phyloP scores from a whole-genome alignment of 2,797 vertebrate genomes.

The Sebastes miniatus region DNA sequence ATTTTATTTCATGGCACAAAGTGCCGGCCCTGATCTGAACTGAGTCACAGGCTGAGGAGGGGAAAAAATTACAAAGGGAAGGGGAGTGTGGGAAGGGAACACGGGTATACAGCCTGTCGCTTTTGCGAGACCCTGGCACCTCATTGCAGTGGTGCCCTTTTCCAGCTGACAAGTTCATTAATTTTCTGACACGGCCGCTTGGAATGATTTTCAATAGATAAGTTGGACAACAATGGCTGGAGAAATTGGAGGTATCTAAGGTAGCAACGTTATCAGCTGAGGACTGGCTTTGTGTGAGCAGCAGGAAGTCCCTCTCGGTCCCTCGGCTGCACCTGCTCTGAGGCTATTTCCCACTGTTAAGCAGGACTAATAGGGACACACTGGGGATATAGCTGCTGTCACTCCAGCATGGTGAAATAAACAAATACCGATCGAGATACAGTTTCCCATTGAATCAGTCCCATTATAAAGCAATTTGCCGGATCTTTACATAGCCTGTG shows the following conservation, averaged over 20 bases:
- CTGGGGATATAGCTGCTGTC: conserved; percentile 64
- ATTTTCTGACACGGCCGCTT: conserved; percentile 65
- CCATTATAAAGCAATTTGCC: conserved; percentile 10
- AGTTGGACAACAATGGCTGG: conserved; percentile 60
- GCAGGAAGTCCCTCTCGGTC: conserved; percentile 55
- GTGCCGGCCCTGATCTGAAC: conserved; percentile 68
- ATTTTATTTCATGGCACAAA: conserved; percentile 71
- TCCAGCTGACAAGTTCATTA: conserved; percentile 75
- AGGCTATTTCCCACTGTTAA: conserved; percentile 56
- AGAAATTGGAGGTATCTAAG: conserved; percentile 58
- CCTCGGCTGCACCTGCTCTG: conserved; percentile 65
- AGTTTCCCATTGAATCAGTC: conserved; percentile 9
- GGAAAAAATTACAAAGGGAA: conserved; percentile 59
- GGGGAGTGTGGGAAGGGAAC: conserved; percentile 50
- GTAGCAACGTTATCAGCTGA: conserved; percentile 50
- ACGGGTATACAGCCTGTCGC: conserved; percentile 58
- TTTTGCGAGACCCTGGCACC: conserved; percentile 61
- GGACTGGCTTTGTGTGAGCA: conserved; percentile 63
- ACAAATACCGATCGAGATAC: conserved; percentile 45
- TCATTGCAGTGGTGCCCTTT: conserved; percentile 68
- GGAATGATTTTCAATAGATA: conserved; percentile 74
- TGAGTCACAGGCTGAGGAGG: conserved; percentile 58
- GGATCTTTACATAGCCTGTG: conserved; percentile 6
- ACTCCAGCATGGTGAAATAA: conserved; percentile 59
- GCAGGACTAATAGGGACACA: conserved; percentile 59